A percentile compares a stretch with the other conserved stretches of the same genome.
Conservation (phyloP, 2,888 invertebrate species). For the Chrysolina haemoptera region DNA sequence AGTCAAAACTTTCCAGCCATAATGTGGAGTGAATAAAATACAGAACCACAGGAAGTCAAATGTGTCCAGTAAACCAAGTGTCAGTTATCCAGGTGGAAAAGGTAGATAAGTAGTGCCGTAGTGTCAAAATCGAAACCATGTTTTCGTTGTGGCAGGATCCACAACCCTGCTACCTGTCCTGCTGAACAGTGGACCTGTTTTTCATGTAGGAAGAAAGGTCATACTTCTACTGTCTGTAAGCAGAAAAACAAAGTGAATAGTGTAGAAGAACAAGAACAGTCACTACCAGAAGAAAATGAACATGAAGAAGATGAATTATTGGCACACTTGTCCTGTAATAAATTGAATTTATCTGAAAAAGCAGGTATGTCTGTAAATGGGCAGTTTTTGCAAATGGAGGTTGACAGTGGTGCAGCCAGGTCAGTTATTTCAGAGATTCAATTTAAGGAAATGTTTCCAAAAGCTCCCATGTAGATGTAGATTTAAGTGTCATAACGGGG, state of each 20-base stretch:
- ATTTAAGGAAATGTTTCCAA: slow-evolving; percentile 16
- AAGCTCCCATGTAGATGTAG: slow-evolving; percentile 5
- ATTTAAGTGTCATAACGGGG: slow-evolving; percentile 25
- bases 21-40: not conserved
- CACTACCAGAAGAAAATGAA: slow-evolving; percentile 10
- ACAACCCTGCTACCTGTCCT: slow-evolving; percentile 17
- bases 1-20: slow-evolving; percentile 16
- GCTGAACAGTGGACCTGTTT: slow-evolving; percentile 18
- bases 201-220: slow-evolving; percentile 11
- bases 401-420: slow-evolving; percentile 26
- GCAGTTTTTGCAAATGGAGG: slow-evolving; percentile 26
- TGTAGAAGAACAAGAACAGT: slow-evolving; percentile 14
- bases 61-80: slow-evolving; percentile 33
- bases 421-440: slow-evolving; percentile 18
- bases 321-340: slow-evolving; percentile 15
- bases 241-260: slow-evolving; percentile 6
- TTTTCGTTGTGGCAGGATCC: slow-evolving; percentile 19
- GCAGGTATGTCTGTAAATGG: slow-evolving; percentile 7
- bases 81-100: slow-evolving; percentile 22
- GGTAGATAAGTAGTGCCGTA: not conserved
- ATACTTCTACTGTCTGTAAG: slow-evolving; percentile 18
- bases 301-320: slow-evolving; percentile 5
- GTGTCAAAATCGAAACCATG: not conserved
- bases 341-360: slow-evolving; percentile 18
- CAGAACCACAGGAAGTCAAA: slow-evolving; percentile 16